Percentiles rank a stretch among this genome's conserved stretches.
These are phyloP conservation scores for Polyommatus iphigenia DNA, from an alignment of 2,888 invertebrate genomes.

Conservation along the genomic window DNA sequence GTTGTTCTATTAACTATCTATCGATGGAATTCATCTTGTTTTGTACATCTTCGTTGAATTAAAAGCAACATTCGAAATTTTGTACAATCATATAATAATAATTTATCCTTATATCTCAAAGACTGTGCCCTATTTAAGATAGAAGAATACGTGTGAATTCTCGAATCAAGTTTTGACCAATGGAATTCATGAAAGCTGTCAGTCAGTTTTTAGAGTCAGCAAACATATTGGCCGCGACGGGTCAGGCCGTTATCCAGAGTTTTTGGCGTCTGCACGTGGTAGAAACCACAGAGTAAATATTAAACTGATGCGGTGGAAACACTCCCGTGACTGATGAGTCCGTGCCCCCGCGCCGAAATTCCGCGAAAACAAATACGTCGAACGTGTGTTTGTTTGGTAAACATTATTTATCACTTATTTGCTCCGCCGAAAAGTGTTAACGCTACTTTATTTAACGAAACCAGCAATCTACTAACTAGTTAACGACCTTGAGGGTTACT, in stretches of 20 bases:
- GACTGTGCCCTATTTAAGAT: too few species aligned
- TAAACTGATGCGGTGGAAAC: background rate
- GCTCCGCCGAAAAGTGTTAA: conserved; percentile 6
- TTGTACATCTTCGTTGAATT: too few species aligned
- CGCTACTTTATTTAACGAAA: conserved; percentile 5
- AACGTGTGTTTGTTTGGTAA: conserved; percentile 23
- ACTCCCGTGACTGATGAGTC: conserved; percentile 7
- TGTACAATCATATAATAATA: too few species aligned
- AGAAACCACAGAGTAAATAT: background rate
- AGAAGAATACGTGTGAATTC: too few species aligned
- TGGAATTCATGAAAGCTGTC: too few species aligned
- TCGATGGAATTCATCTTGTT: too few species aligned
- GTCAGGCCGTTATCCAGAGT: background rate
- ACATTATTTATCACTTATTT: conserved; percentile 25
- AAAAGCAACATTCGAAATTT: too few species aligned
- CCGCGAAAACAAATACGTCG: conserved; percentile 24
- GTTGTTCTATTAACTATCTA: too few species aligned
- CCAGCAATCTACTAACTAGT: background rate
- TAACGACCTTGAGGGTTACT: background rate
- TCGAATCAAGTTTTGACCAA: too few species aligned
- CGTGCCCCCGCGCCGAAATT: conserved; percentile 14
- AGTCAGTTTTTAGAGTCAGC: background rate
- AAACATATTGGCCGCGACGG: background rate
- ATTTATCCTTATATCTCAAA: too few species aligned
- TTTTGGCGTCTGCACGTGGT: background rate